Base-by-base conservation (phyloP, 2,797 vertebrate species). In the Pangasius larnaudii region DNA sequence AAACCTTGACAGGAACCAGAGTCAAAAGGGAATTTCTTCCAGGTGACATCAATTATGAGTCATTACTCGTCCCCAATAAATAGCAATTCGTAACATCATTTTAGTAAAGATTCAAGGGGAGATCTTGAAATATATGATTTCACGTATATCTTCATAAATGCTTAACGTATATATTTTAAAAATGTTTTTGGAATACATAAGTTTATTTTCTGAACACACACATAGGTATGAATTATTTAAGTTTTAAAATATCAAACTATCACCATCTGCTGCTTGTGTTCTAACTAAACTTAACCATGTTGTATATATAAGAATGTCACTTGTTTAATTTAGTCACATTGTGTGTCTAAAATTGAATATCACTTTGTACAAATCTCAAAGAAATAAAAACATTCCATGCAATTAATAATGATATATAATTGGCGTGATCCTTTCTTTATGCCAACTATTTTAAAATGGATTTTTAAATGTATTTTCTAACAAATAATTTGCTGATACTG, bases 301-400 rank as follows among this genome's bases (percentile, higher is more conserved):
- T 65, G 63, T 65, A 2, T 27, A 74, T 14, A 74, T 74, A 49
- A 74, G 11, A 24, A 42, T 46, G 24, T n/a, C 46, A n/a, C 5
- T 51, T 0, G 0, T 51, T 51, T 16, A n/a, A 49, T 27, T 16
- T 46, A 30, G 2, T 49, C 24, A 51, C 27, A 4, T 51, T 49
- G 14, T 72, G 8, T 51, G 74, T 78, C 16, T 78, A 53, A 14
- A 53, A 78, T 75, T n/a, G 22, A 77, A 51, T 77, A 75, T 75
- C 24, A 49, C 10, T 14, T 33, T 13, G 5, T n/a, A 27, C 49
- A 75, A 49, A 14, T n/a, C 24, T 49, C 13, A 14, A 49, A 49
- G 24, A 51, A 51, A 49, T 49, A 46, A 46, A 46, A 39, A 19
- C 19, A 4, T 42, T 72, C 9, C 22, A 27, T 46, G 10, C 42